Percentiles rank a stretch among this genome's conserved stretches.
Evolutionary conservation across 2,888 invertebrate genomes (phyloP).

Genomic region (Ganaspis brasiliensis): DNA sequence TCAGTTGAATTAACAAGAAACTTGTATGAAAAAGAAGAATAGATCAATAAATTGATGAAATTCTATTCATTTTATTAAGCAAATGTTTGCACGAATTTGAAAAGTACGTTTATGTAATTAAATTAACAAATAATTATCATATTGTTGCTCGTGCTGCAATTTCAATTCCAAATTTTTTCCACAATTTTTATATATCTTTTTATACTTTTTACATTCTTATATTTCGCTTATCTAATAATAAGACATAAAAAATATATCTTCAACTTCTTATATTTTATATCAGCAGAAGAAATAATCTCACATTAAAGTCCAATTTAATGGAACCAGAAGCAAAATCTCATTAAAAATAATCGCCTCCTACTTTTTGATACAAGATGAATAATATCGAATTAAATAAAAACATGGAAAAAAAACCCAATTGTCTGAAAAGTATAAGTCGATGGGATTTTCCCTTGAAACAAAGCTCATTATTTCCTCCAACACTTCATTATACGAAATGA

Average conservation of each 20-base stretch:
- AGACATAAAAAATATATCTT: no score
- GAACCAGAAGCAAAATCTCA: not conserved
- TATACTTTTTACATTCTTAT: not conserved
- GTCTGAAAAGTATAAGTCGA: not conserved
- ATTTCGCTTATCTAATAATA: not conserved
- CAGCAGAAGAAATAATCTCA: conserved; percentile 15
- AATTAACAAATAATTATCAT: no score
- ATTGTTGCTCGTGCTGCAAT: no score
- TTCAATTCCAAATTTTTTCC: no score
- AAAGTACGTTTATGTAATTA: no score
- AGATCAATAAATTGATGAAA: no score
- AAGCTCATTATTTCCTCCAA: not conserved
- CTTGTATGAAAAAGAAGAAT: not conserved
- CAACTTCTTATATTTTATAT: no score
- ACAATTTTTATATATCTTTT: no score
- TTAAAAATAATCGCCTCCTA: not conserved
- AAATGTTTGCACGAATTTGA: no score
- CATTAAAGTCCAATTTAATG: not conserved
- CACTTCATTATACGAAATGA: conserved; percentile 20
- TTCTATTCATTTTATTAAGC: no score
- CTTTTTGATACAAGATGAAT: not conserved
- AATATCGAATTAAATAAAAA: not conserved
- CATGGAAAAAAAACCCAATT: not conserved
- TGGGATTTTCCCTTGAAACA: conserved; percentile 1
- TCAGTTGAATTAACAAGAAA: not conserved